These are phyloP conservation scores for Scaptomyza graminum DNA, from an alignment of 1,140 invertebrate species.

Conservation along the genomic window DNA sequence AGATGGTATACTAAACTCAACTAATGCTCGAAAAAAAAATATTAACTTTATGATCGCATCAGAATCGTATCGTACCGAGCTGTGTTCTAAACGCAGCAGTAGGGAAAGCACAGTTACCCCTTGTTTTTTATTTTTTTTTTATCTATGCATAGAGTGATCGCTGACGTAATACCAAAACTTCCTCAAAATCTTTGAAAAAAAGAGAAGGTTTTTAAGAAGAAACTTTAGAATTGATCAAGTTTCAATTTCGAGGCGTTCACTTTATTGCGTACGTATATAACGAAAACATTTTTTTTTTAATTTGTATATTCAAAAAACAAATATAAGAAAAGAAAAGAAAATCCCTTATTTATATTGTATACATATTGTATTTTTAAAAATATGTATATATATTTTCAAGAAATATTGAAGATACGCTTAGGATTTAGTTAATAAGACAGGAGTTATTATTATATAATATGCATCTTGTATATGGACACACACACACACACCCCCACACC, in stretches of 20 bases:
- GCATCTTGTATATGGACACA: slow-evolving; percentile 58
- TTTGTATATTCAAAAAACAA: slow-evolving; percentile 41
- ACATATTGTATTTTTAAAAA: slow-evolving; percentile 52
- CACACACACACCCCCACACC: slow-evolving; percentile 6
- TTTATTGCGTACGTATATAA: not conserved
- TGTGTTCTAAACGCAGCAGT: not conserved
- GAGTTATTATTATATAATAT: slow-evolving; percentile 77
- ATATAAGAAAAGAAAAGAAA: not conserved
- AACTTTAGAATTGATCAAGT: not conserved
- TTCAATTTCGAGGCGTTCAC: not conserved
- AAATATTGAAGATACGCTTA: slow-evolving; percentile 71
- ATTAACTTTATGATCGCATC: not conserved
- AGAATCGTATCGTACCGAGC: not conserved
- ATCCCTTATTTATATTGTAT: slow-evolving; percentile 38
- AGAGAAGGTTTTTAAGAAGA: not conserved
- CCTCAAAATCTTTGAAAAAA: not conserved
- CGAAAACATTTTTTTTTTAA: slow-evolving; percentile 17
- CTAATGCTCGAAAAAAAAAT: slow-evolving; percentile 1
- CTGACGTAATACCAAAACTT: not conserved
- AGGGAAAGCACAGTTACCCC: not conserved
- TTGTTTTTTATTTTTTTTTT: not conserved
- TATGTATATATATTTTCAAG: slow-evolving; percentile 46
- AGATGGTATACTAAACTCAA: slow-evolving; percentile 36
- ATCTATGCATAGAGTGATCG: not conserved
- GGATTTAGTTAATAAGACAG: slow-evolving; percentile 59